These are phyloP conservation scores for Paragorgia papillata DNA, from an alignment of 92 coral and sea anemone genomes.

Conservation along the genomic window DNA sequence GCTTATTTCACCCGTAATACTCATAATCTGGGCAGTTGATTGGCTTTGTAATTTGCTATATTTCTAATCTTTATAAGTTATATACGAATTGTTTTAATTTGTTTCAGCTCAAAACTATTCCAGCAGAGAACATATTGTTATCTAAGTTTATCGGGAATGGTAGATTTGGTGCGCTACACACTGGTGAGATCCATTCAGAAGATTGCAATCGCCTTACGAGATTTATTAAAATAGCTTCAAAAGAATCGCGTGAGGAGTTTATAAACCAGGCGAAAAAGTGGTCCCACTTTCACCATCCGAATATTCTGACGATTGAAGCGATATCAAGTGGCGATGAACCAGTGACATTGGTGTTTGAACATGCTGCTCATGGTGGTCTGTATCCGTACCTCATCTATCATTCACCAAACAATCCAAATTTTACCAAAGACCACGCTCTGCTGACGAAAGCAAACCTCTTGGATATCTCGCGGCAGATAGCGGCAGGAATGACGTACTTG, in stretches of 20 bases:
- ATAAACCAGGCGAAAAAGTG: conserved; percentile 81
- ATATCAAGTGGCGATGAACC: conserved; percentile 68
- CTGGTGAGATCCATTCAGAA: conserved; percentile 73
- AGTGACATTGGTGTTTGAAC: conserved; percentile 76
- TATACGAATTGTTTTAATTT: background rate
- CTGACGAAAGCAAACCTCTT: conserved; percentile 72
- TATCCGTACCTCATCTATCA: conserved; percentile 83
- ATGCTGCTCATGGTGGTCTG: conserved; percentile 82
- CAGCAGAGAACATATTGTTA: conserved; percentile 68
- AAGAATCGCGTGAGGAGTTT: conserved; percentile 65
- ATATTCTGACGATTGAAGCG: conserved; percentile 69
- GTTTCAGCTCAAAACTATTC: conserved; percentile 73
- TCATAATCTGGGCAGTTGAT: no score
- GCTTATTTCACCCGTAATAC: no score
- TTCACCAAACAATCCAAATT: conserved; percentile 83
- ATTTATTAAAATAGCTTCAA: conserved; percentile 58
- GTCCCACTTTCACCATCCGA: conserved; percentile 89
- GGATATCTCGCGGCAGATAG: conserved; percentile 87
- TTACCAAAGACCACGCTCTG: conserved; percentile 38
- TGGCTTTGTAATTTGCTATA: no score
- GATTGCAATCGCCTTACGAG: conserved; percentile 53
- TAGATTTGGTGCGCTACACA: conserved; percentile 81
- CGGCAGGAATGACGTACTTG: conserved; percentile 92
- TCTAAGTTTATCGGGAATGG: conserved; percentile 84
- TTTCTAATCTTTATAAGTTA: no score